Base-by-base conservation (phyloP, 1,140 invertebrate genomes). In the Alviniconcha marisindica region DNA sequence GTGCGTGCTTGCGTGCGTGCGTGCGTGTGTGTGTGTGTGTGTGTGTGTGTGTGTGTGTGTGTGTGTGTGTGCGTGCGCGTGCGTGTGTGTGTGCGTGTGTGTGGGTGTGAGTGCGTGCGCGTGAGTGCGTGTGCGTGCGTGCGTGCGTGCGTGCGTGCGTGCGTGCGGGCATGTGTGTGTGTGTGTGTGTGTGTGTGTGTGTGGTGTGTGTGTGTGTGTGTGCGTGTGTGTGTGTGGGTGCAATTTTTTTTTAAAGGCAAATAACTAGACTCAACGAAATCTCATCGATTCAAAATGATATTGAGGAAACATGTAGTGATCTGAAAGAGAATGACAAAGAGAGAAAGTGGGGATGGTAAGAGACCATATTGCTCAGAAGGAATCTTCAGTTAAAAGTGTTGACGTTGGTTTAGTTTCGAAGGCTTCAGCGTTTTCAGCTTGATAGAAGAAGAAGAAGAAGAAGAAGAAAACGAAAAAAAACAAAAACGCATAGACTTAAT, bases 251-350 rank as follows among this genome's bases (percentile, higher is more conserved):
- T 48, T 48, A 5, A 48, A 48, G 5, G 44, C 44, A 5, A 48
- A 63, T 24, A 63, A 24, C 60, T 18, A 33, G 40, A 14, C 14
- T 76, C 38, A 44, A 40, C 38, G 44, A 44, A 18, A 18, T 38
- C 18, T 76, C 36, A 40, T 18, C n/a, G 73, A 40, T 76, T 7
- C 3, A 38, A 2, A n/a, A 42, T 18, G 38, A 40, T 4, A 24
- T n/a, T n/a, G 4, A 42, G 36, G n/a, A 40, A 5, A 40, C n/a
- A 76, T 38, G 42, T 44, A 3, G 38, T 42, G 73, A 28, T 38
- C 0, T 36, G 87, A 84, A 24, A 77, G 14, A 1, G 74, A 82
- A 18, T 73, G 77, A 0, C 33, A 82, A 10, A 44, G 40, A 1
- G 36, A 73, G 36, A 48, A 48, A 48, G 44, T n/a, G n/a, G n/a